phyloP scores from a whole-genome alignment of 2,797 vertebrate species.

The Enteromius fasciolatus region DNA sequence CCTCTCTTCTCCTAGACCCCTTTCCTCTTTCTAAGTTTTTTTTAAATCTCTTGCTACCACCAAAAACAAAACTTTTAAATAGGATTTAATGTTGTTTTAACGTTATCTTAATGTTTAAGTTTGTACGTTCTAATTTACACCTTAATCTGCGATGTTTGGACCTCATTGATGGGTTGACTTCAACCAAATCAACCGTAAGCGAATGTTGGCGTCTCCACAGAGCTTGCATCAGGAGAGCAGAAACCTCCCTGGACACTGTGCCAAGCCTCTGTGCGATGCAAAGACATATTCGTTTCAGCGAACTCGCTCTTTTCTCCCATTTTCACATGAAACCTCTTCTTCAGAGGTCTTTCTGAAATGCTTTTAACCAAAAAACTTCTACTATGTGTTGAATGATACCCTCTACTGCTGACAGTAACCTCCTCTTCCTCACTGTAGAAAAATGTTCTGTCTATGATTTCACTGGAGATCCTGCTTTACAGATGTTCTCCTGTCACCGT shows the following conservation, averaged over 20 bases:
- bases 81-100: conserved; percentile 63
- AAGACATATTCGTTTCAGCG: conserved; percentile 40
- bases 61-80: conserved; percentile 77
- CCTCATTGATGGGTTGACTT: conserved; percentile 48
- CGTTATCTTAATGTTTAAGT: conserved; percentile 45
- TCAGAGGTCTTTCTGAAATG: conserved; percentile 85
- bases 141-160: conserved; percentile 54
- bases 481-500: conserved; percentile 85
- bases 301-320: conserved; percentile 32
- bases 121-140: conserved; percentile 49
- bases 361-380: conserved; percentile 81
- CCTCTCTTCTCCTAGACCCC: conserved; percentile 55
- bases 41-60: conserved; percentile 81
- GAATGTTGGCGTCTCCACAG: conserved; percentile 57
- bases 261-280: conserved; percentile 51
- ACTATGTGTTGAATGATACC: conserved; percentile 85
- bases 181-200: conserved; percentile 41
- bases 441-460: conserved; percentile 61
- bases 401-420: conserved; percentile 79
- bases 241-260: conserved; percentile 50
- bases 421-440: conserved; percentile 82
- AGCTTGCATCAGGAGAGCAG: conserved; percentile 43
- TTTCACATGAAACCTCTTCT: conserved; percentile 65
- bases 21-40: conserved; percentile 68
- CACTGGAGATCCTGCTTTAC: conserved; percentile 82